Conservation (phyloP, 2,113 vertebrate genomes). For the Trematocara zebra region DNA sequence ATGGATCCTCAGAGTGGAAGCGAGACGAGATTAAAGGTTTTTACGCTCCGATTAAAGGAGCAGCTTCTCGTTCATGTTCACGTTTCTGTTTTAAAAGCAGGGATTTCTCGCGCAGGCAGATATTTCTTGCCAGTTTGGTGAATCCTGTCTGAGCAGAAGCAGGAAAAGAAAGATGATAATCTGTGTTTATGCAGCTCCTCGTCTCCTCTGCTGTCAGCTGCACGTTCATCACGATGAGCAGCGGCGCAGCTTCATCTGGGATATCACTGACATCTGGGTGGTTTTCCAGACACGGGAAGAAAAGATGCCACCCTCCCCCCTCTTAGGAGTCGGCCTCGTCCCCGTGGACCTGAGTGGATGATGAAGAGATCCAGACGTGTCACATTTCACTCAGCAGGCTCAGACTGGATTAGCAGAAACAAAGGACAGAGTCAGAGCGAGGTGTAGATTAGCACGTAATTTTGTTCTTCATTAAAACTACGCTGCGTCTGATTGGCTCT, state of each 20-base stretch:
- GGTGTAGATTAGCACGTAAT: rapidly evolving
- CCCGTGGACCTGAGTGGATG: background rate
- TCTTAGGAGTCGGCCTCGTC: background rate
- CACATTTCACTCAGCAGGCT: background rate
- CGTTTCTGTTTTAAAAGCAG: background rate
- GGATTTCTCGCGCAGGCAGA: background rate
- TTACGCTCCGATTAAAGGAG: background rate
- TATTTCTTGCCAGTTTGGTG: background rate
- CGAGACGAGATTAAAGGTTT: rapidly evolving
- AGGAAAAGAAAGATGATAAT: rapidly evolving
- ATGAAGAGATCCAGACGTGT: background rate
- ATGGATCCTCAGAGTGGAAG: background rate
- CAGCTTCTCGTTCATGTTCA: background rate
- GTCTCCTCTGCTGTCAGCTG: rapidly evolving
- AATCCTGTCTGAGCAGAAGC: background rate
- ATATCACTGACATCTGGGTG: rapidly evolving
- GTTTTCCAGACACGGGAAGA: background rate
- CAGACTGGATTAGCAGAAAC: background rate
- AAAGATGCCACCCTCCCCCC: background rate
- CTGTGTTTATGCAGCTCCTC: background rate
- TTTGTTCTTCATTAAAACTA: background rate
- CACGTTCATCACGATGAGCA: background rate
- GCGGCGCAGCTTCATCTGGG: background rate
- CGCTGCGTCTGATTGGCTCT: background rate
- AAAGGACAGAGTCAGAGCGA: background rate